Conservation (phyloP, 2,888 invertebrate species). For the Cantharis nigra region DNA sequence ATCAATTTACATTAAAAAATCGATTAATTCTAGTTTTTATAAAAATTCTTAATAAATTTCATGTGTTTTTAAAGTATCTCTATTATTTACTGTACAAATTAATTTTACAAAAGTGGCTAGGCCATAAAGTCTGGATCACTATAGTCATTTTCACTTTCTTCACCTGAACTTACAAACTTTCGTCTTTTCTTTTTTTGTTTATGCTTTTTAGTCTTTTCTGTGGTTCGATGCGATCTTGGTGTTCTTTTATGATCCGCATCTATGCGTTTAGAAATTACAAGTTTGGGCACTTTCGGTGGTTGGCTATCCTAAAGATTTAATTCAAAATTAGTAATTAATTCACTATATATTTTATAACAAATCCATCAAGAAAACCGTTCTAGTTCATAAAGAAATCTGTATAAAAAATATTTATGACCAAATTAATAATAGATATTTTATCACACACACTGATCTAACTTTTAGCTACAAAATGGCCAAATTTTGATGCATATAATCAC, state of each 20-base stretch:
- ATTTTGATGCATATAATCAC: too few relatives aligned
- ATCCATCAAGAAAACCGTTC: too few relatives aligned
- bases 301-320: slow-evolving; percentile 47
- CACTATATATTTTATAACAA: too few relatives aligned
- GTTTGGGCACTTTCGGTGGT: slow-evolving; percentile 58
- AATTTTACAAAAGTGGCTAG: slow-evolving; percentile 44
- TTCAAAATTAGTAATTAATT: background rate
- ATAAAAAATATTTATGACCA: too few relatives aligned
- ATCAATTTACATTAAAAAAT: slow-evolving; percentile 19
- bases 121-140: slow-evolving; percentile 63
- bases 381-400: too few relatives aligned
- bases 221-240: slow-evolving; percentile 50
- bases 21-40: slow-evolving; percentile 29
- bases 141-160: slow-evolving; percentile 69
- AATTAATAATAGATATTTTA: too few relatives aligned
- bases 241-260: slow-evolving; percentile 53
- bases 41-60: slow-evolving; percentile 38
- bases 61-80: slow-evolving; percentile 34
- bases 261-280: slow-evolving; percentile 56
- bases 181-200: slow-evolving; percentile 62
- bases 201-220: slow-evolving; percentile 57
- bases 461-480: too few relatives aligned
- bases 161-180: slow-evolving; percentile 61
- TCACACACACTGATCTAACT: too few relatives aligned
- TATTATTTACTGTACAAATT: slow-evolving; percentile 48